Evolutionary conservation across 2,113 vertebrate species (phyloP).

Genomic region (Paracanthobrama guichenoti): DNA sequence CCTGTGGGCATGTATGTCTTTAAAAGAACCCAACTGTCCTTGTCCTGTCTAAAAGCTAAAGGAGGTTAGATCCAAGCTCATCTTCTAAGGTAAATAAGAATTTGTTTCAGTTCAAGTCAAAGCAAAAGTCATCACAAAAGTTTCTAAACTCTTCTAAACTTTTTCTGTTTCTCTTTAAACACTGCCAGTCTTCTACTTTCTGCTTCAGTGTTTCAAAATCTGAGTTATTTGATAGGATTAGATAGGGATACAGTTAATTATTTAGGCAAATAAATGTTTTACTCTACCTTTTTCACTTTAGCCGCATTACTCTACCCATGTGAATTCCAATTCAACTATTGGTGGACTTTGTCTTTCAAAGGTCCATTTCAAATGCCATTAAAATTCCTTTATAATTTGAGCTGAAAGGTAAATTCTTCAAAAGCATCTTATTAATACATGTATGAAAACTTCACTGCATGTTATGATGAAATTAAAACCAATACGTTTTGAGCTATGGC

Average conservation of each 20-base stretch:
- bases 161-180: background rate
- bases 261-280: conserved; percentile 6
- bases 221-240: background rate
- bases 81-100: conserved; percentile 24
- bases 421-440: background rate
- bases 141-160: conserved; percentile 9
- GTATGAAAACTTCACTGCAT: conserved; percentile 1
- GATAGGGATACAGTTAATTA: background rate
- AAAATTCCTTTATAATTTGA: background rate
- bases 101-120: background rate
- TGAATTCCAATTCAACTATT: background rate
- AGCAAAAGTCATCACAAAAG: background rate
- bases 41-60: conserved; percentile 11
- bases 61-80: background rate
- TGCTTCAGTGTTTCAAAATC: background rate
- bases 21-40: conserved; percentile 26
- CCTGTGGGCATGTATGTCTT: conserved; percentile 31
- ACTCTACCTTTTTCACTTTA: background rate
- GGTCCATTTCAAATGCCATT: background rate
- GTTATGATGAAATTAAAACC: conserved; percentile 7
- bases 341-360: conserved; percentile 1
- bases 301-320: background rate
- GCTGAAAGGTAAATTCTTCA: background rate
- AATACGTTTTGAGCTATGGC: background rate
- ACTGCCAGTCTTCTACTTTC: background rate